Evolutionary conservation across 2,888 invertebrate genomes (phyloP).

Genomic region (Gortyna flavago): DNA sequence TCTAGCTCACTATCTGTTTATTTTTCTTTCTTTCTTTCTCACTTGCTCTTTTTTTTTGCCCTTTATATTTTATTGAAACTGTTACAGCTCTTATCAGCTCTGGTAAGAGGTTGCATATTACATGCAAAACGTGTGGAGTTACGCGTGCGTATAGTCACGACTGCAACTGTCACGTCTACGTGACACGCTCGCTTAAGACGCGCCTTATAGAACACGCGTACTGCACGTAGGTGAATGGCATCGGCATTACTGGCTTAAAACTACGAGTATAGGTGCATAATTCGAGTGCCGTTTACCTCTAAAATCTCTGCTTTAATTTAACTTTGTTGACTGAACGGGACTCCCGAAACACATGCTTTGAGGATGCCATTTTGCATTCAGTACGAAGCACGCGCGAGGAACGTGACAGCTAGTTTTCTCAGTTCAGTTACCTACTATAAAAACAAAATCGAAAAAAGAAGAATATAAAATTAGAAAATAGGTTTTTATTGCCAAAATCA

Average conservation of each 20-base stretch:
- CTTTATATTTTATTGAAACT: slow-evolving; percentile 16
- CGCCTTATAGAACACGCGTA: neutral
- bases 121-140: neutral
- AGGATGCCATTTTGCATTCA: slow-evolving; percentile 22
- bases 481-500: neutral
- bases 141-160: slow-evolving; percentile 31
- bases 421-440: neutral
- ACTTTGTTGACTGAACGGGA: slow-evolving; percentile 8
- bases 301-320: neutral
- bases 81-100: slow-evolving; percentile 24
- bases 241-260: neutral
- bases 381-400: slow-evolving; percentile 13
- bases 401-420: slow-evolving; percentile 5
- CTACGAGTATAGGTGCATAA: neutral
- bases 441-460: neutral
- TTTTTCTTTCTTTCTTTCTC: slow-evolving; percentile 12
- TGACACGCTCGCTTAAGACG: slow-evolving; percentile 28
- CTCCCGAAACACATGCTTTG: slow-evolving; percentile 23
- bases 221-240: slow-evolving; percentile 3
- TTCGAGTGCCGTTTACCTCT: neutral
- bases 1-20: neutral
- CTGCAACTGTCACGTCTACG: slow-evolving; percentile 2
- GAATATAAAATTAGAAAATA: neutral
- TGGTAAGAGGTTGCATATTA: neutral
- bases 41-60: neutral